A percentile compares a stretch with the other conserved stretches of the same genome.
phyloP scores from a whole-genome alignment of 2,797 vertebrate genomes.

The Diceros bicornis region DNA sequence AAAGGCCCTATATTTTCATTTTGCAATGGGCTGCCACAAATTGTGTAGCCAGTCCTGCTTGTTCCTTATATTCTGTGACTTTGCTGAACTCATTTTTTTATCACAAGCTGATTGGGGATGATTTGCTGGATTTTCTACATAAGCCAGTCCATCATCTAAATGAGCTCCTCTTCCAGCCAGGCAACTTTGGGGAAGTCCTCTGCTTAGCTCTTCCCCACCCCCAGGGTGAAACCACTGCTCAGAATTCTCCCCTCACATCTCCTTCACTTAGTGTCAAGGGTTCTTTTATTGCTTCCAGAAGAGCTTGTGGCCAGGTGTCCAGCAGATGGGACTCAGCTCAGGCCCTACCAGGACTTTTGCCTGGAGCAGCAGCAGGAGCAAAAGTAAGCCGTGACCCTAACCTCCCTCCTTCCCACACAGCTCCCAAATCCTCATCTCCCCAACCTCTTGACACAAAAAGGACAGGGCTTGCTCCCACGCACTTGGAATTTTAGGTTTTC shows the following conservation, averaged over 20 bases:
- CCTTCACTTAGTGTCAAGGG: conserved; percentile 4
- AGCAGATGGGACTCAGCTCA: neutral
- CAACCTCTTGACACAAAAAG: neutral
- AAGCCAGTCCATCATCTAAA: conserved; percentile 25
- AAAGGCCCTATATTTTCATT: conserved; percentile 5
- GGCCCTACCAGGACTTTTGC: neutral
- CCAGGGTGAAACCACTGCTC: neutral
- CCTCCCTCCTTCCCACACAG: neutral
- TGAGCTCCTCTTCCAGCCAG: neutral
- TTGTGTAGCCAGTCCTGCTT: neutral
- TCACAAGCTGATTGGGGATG: neutral
- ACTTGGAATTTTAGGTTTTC: neutral
- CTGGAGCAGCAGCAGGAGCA: neutral
- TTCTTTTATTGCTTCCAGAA: conserved; percentile 57
- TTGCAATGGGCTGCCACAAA: neutral
- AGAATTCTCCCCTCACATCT: conserved; percentile 13
- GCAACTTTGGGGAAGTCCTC: conserved; percentile 10
- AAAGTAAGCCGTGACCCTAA: neutral
- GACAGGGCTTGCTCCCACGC: neutral
- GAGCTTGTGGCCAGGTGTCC: conserved; percentile 26
- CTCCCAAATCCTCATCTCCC: neutral
- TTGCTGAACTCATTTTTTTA: neutral
- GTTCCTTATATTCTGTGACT: neutral
- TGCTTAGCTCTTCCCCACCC: neutral
- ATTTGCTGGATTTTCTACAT: conserved; percentile 51